phyloP scores from a whole-genome alignment of 2,797 vertebrate species.

The Novumbra hubbsi region DNA sequence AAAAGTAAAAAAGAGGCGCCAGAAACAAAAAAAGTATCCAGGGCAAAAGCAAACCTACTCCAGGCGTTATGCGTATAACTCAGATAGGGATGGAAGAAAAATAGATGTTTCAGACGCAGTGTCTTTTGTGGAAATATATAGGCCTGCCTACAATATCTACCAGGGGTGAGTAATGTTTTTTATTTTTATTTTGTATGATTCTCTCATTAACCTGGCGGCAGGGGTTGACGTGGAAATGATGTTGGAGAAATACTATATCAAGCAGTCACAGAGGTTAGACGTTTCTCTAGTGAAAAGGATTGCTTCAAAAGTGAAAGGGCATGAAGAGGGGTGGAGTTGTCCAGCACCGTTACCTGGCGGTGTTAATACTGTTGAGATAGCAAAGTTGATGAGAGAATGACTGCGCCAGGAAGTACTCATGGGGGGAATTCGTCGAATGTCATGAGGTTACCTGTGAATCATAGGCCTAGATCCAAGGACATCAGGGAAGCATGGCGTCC shows the following conservation, averaged over 20 bases:
- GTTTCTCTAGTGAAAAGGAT: background rate
- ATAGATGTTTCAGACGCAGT: constrained; percentile 5
- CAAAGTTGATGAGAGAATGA: background rate
- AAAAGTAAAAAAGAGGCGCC: constrained; percentile 64
- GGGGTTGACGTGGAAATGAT: background rate
- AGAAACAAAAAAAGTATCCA: constrained; percentile 19
- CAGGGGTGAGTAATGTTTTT: constrained; percentile 36
- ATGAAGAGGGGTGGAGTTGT: background rate
- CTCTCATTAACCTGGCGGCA: constrained; percentile 1
- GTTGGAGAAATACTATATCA: background rate
- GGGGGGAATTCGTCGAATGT: background rate
- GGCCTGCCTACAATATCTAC: constrained; percentile 3
- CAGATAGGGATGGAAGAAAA: background rate
- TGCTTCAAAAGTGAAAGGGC: background rate
- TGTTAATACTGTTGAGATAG: background rate
- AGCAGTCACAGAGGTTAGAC: background rate
- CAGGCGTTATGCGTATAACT: constrained; percentile 1
- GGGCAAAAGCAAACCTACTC: constrained; percentile 18
- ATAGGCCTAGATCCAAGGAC: background rate
- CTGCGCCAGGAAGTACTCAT: background rate
- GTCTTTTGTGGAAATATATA: constrained; percentile 19
- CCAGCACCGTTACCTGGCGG: constrained; percentile 1
- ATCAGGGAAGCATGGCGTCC: background rate
- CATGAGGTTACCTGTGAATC: background rate
- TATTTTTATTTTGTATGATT: constrained; percentile 19